Base-by-base conservation (phyloP, 2,797 vertebrate genomes). In the Phataginus tetradactyla region DNA sequence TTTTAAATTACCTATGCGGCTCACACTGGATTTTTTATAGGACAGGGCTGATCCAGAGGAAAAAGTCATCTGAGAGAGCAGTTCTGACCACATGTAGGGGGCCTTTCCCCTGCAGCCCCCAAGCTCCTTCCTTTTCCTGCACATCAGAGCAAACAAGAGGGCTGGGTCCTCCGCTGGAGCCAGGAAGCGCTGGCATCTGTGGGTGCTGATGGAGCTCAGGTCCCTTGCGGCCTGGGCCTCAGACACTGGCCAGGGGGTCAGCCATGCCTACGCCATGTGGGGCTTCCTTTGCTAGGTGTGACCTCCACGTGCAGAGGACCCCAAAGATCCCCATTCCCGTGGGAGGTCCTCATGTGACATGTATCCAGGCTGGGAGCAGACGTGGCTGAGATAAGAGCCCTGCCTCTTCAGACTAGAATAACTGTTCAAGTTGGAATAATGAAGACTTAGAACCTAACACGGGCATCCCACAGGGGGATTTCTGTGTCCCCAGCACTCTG, bases 291-390 rank as follows among this genome's bases (percentile, higher is more conserved):
- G 45, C 89, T 66, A 71, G 21, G 39, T 5, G 3, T 45, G 45
- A 8, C 20, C 37, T n/a, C 9, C 34, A 4, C 23, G 29, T n/a
- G 53, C 77, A 64, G n/a, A 63, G 57, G 55, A 4, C 1, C 57
- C 37, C 39, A 4, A n/a, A 39, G 17, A 27, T 7, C 0, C 0
- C 49, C 11, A 23, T 15, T n/a, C 45, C 49, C 80, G 68, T 11
- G 9, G 13, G 49, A 3, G 10, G 39, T 13, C 25, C 66, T 68
- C 25, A 0, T 5, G 27, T 32, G 71, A 84, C 84, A 74, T 2
- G 6, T 12, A 14, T 18, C 37, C 8, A 0, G 49, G 69, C 63
- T 55, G 11, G 34, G 20, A 72, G 63, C 18, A 89, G 78, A 64
- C 55, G 25, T 3, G 25, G 9, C 37, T 21, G 20, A 23, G 29